Conservation (phyloP, 1,140 invertebrate genomes). For the Trissolcus basalis region DNA sequence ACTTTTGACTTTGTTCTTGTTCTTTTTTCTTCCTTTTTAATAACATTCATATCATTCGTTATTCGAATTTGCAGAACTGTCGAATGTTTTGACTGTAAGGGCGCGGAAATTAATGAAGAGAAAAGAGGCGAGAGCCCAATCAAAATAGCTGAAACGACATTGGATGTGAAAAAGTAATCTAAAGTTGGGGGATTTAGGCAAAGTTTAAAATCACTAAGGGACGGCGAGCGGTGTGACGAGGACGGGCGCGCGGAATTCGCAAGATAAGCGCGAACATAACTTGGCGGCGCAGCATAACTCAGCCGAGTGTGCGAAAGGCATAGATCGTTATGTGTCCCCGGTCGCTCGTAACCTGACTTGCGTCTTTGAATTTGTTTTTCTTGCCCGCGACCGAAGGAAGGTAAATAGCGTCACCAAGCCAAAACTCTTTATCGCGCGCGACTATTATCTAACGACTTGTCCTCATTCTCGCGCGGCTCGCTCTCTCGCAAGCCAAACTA, state of each 20-base stretch:
- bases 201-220: conserved; percentile 58
- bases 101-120: conserved; percentile 33
- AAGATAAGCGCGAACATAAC: conserved; percentile 72
- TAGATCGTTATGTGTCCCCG: conserved; percentile 73
- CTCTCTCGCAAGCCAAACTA: conserved; percentile 53
- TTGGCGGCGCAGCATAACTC: conserved; percentile 67
- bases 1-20: too few species aligned
- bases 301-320: conserved; percentile 59
- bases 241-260: conserved; percentile 65
- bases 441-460: conserved; percentile 37
- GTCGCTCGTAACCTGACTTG: conserved; percentile 72
- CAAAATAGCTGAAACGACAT: conserved; percentile 36
- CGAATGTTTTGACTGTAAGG: too few species aligned
- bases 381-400: conserved; percentile 70
- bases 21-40: too few species aligned
- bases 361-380: conserved; percentile 74
- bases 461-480: conserved; percentile 64
- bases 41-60: too few species aligned
- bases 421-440: conserved; percentile 47
- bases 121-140: conserved; percentile 9
- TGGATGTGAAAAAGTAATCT: conserved; percentile 51
- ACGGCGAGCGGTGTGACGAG: conserved; percentile 44
- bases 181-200: conserved; percentile 45
- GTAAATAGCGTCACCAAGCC: conserved; percentile 34
- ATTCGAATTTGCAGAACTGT: too few species aligned